A percentile compares a stretch with the other conserved stretches of the same genome.
Evolutionary conservation across 2,797 vertebrate genomes (phyloP).

Genomic region (Cyprinodon diabolis): DNA sequence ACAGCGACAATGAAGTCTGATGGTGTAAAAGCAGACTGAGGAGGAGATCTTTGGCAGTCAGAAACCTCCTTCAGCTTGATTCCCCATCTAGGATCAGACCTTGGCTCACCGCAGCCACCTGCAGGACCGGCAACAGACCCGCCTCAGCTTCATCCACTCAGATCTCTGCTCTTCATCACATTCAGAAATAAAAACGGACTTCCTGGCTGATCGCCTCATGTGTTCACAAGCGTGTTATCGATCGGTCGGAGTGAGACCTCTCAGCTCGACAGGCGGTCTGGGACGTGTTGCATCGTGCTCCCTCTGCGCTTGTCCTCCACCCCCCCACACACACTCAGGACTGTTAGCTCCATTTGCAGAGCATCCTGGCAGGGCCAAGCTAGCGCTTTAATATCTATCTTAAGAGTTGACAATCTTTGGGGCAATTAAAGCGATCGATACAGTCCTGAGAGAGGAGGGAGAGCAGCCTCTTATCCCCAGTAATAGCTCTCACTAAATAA

Average conservation of each 20-base stretch:
- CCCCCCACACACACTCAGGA: slow-evolving; percentile 8
- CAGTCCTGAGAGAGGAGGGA: slow-evolving; percentile 69
- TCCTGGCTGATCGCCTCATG: slow-evolving; percentile 59
- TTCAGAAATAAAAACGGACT: not conserved
- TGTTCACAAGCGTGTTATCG: slow-evolving; percentile 75
- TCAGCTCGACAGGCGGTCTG: slow-evolving; percentile 58
- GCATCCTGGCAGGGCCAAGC: slow-evolving; percentile 64
- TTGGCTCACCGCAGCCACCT: not conserved
- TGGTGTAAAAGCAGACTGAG: too few species aligned
- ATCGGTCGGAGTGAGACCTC: slow-evolving; percentile 60
- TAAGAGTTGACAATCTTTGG: slow-evolving; percentile 84
- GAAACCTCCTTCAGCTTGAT: too few species aligned
- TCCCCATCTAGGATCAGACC: too few species aligned
- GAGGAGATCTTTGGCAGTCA: too few species aligned
- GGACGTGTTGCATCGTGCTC: slow-evolving; percentile 68
- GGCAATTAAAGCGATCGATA: slow-evolving; percentile 86
- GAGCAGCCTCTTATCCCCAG: slow-evolving; percentile 82
- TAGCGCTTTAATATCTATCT: slow-evolving; percentile 82
- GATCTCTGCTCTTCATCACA: not conserved
- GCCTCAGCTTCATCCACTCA: not conserved
- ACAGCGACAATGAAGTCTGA: too few species aligned
- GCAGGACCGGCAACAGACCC: not conserved
- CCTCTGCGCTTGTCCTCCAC: slow-evolving; percentile 15
- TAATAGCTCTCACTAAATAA: slow-evolving; percentile 86
- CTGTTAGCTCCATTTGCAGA: slow-evolving; percentile 66